Base-by-base conservation (phyloP, 2,797 vertebrate genomes). In the Sebastes minor region DNA sequence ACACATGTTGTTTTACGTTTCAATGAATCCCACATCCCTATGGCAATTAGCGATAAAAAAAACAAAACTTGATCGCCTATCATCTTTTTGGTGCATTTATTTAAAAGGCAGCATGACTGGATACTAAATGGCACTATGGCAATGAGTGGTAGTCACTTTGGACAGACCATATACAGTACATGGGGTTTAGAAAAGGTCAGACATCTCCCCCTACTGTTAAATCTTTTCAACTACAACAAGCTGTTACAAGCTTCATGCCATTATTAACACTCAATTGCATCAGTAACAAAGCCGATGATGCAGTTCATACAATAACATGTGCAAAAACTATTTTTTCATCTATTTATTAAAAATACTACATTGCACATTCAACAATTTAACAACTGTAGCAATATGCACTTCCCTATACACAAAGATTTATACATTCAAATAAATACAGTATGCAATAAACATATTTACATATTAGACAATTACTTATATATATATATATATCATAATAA, bases 371-470 rank as follows among this genome's bases (percentile, higher is more conserved):
- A 82, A 78, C 70, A 84, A 83, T 76, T 28, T 52, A 64, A 74
- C 28, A 86, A 71, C 27, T 78, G 46, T 52, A 86, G 63, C 11
- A 83, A 82, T 76, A 68, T 85, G 23, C 59, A 84, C 35, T 61
- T 46, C 0, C 3, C 32, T 75, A 69, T 81, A 74, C 56, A 89
- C 42, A 81, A 1, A 82, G 65, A 82, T 75, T 62, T 14, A 86
- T 66, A 87, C 16, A 66, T 71, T 77, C 9, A 71, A 88, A 90
- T 89, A 92, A 93, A 93, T 91, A 87, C 73, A 85, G 14, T 78
- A 73, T 64, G 18, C 18, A 57, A 84, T 83, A 69, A 80, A 91
- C 76, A 86, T 91, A 92, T 92, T 85, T 84, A 91, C 86, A 92
- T 71, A 64, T 83, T 42, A 55, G 30, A 85, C 32, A 76, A 49